phyloP scores from a whole-genome alignment of 2,113 vertebrate species.

The Himantopus leucocephalus region DNA sequence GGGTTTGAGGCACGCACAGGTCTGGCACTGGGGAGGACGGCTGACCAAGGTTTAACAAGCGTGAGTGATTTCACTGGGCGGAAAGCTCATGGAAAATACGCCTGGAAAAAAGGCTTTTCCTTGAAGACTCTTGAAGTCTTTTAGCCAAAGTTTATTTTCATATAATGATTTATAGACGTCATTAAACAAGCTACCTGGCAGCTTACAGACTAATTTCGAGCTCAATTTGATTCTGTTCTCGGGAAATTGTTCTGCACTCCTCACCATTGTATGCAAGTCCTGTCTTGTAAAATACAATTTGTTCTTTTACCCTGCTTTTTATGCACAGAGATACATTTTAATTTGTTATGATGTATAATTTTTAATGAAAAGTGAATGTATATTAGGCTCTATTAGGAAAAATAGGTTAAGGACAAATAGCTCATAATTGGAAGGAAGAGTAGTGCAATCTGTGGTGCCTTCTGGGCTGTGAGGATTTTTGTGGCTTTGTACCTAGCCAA shows the following conservation, averaged over 20 bases:
- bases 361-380: background rate
- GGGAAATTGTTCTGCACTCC: background rate
- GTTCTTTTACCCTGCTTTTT: background rate
- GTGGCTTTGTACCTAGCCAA: background rate
- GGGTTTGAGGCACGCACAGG: too few relatives aligned
- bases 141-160: background rate
- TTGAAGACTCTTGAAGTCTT: background rate
- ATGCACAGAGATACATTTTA: background rate
- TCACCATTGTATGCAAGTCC: background rate
- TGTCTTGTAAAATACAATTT: background rate
- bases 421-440: background rate
- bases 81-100: background rate
- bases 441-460: background rate
- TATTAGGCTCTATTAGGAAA: background rate
- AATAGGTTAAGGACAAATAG: background rate
- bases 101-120: background rate
- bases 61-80: background rate
- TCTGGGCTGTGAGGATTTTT: background rate
- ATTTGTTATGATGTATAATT: background rate
- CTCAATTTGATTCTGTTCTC: background rate
- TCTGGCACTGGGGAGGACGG: background rate
- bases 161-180: background rate
- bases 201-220: background rate
- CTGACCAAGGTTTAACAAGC: background rate
- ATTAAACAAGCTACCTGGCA: conserved; percentile 28